Base-by-base conservation (phyloP, 2,888 invertebrate genomes). In the Achlya flavicornis region DNA sequence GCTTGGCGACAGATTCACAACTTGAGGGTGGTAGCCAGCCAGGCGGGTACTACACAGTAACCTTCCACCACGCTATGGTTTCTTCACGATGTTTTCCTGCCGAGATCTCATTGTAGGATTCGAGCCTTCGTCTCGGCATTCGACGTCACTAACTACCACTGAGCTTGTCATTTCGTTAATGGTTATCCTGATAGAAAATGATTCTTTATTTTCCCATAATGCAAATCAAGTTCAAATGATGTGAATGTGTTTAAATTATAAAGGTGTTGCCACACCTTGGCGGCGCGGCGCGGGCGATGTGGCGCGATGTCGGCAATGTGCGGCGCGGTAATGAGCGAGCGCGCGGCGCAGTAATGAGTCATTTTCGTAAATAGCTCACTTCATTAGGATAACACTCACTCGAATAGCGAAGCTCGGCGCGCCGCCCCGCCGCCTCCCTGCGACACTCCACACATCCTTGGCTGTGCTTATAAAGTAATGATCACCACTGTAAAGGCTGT, bases 331-430 rank as follows among this genome's bases (percentile, higher is more conserved):
- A 12, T n/a, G 58, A 12, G 58, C 14, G 58, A 26, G 57, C 26
- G 58, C 58, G 57, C 33, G 33, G n/a, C n/a, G 33, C 58, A 26
- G 58, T 33, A 33, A 58, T 35, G 33, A 32, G n/a, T 11, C 32
- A 58, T n/a, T n/a, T 58, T 58, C 33, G n/a, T 58, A 58, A 58
- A 58, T 58, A 32, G 33, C 35, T 26, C 33, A 58, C 58, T 58
- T 58, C 58, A 58, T 33, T 35, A 33, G n/a, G 33, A 58, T 58
- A 33, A 58, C 4, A n/a, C 26, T 32, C 33, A 58, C n/a, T 33
- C 14, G n/a, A 58, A n/a, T n/a, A n/a, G n/a, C 58, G 35, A n/a
- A 46, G n/a, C 46, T 3, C 46, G 6, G 35, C n/a, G 0, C 8
- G n/a, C 57, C 14, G 4, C 57, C 4, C 57, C 14, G 4, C 57